Evolutionary conservation across 2,888 invertebrate genomes (phyloP).

Genomic region (Chalcis sispes): DNA sequence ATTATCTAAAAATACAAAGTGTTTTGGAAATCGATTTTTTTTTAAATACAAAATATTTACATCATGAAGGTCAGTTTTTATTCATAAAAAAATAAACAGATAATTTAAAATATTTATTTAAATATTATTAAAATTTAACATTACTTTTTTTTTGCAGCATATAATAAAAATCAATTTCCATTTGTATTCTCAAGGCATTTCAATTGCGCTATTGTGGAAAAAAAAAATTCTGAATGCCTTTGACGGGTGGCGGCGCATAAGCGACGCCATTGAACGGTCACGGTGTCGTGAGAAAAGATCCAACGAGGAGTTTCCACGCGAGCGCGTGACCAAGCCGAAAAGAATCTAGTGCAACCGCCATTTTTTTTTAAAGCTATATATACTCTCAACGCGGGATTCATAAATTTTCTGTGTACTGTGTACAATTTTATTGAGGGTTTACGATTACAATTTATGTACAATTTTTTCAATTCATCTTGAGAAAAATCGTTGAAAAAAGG

Average conservation of each 20-base stretch:
- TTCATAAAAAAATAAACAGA: background rate
- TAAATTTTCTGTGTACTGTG: no score
- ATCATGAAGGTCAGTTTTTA: slow-evolving; percentile 3
- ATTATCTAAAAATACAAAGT: slow-evolving; percentile 1
- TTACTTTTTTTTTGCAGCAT: background rate
- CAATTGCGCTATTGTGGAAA: background rate
- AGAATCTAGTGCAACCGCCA: slow-evolving; percentile 57
- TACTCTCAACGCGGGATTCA: no score
- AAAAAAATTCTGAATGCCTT: slow-evolving; percentile 19
- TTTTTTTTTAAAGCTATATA: slow-evolving; percentile 52
- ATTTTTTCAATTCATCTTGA: background rate
- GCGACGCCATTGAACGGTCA: slow-evolving; percentile 42
- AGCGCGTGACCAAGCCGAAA: slow-evolving; percentile 46
- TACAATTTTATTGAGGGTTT: no score
- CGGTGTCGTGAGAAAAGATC: slow-evolving; percentile 23
- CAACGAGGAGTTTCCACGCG: slow-evolving; percentile 21
- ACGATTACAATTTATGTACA: background rate
- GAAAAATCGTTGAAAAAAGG: background rate
- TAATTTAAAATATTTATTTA: no score
- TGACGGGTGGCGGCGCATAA: slow-evolving; percentile 38
- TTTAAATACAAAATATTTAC: background rate
- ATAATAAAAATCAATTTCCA: slow-evolving; percentile 48
- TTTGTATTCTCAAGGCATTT: background rate
- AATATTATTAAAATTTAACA: background rate
- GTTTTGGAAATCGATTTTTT: slow-evolving; percentile 51